Evolutionary conservation across 1,140 invertebrate genomes (phyloP), one percentile per base, ranked within the genome.

Genomic region (Zaprionus africanus): DNA sequence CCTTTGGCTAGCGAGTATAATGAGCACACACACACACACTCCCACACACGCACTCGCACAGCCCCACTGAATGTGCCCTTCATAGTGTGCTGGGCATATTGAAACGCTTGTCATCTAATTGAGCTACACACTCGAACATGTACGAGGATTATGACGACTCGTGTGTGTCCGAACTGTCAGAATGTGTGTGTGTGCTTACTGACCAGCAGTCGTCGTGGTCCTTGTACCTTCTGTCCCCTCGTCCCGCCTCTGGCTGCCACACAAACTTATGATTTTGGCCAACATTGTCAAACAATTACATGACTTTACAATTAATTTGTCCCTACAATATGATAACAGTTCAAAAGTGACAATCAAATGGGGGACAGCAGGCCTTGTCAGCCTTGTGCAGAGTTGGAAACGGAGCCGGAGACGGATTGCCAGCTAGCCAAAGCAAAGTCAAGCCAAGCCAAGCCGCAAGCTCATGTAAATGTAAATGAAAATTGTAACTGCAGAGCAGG

Each of bases 271-370:
- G 49, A 68, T 53, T 58, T 65, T 53, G 60, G 57, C 78, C 69
- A 86, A 78, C 77, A 80, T 79, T 76, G 72, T 82, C 79, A 77
- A 87, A 71, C 83, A 87, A 86, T 87, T 82, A 86, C 83, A 86
- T 69, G 83, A 86, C 76, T 86, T 87, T 64, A 76, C 83, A 82
- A 86, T 86, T 86, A 86, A 87, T 80, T 87, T 87, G 72, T 80
- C 72, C 58, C n/a, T 58, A 53, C 81, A 69, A 80, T 60, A 77
- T 84, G 77, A 74, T 71, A 70, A 66, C 34, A 76, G 60, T 67
- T 58, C 26, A 53, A 68, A 65, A 51, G 31, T 61, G 74, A 76
- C 75, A 78, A 67, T 58, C 28, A 51, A 73, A 67, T 57, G 24
- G 38, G 31, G 59, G 17, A 17, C 36, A 57, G 46, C 34, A 41